Evolutionary conservation across 2,888 invertebrate genomes (phyloP), one percentile per base, ranked within the genome.

Genomic region (Polia nebulosa): DNA sequence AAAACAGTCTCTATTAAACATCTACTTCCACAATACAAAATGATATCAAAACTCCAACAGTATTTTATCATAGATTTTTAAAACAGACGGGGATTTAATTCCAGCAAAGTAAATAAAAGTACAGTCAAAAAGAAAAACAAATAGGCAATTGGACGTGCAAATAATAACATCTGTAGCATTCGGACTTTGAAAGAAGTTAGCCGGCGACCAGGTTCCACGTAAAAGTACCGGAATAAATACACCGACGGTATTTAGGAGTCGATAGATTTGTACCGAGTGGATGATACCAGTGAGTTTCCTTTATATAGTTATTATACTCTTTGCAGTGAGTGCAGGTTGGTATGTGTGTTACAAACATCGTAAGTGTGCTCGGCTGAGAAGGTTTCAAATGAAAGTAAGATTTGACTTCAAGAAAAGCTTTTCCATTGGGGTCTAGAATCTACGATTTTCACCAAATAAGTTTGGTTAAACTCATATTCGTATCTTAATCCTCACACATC

Each of bases 151-250:
- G 87, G 81, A 85, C 87, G 87, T 85, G 86, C 88, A 89, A 88
- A 88, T 87, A 90, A 89, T 89, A 87, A 87, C 88, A 88, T 86
- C 87, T 87, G 87, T 83, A 76, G 67, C 76, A 61, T 64, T 78
- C 74, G 78, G 78, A 84, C 78, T 85, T 86, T 86, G 76, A 84
- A 83, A 83, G 83, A 83, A 83, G 84, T 83, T 82, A 60, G 78
- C 72, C 81, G 82, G 78, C 84, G 83, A 82, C 84, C 84, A 87
- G 89, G 87, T 91, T 86, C 92, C 87, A 89, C 88, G 92, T 92
- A 93, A 91, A 90, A 92, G 90, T 91, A 92, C 92, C 91, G 92
- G 93, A 92, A 94, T 94, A 93, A 92, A 93, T 93, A 91, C 87
- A 89, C 86, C 70, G 85, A 80, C 84, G 86, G 88, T 90, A 91